phyloP scores from a whole-genome alignment of 2,113 vertebrate genomes.

The Mormyrus iriodes region DNA sequence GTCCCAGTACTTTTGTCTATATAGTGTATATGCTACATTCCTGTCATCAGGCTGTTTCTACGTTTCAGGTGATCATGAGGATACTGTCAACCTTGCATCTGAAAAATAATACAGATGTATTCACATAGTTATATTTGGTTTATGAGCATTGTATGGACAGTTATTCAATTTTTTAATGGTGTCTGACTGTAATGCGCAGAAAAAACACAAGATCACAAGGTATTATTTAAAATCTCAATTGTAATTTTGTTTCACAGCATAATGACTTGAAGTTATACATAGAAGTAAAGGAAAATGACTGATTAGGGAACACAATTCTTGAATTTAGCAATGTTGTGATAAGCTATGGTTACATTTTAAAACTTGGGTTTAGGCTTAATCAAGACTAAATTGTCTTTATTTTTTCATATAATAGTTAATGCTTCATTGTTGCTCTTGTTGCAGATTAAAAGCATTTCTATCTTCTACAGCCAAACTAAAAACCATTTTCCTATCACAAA shows the following conservation, averaged over 20 bases:
- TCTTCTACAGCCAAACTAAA: not conserved
- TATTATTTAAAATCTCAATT: not conserved
- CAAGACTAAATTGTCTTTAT: not conserved
- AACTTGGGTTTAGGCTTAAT: not conserved
- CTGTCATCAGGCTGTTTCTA: not conserved
- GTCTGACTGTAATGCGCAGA: not conserved
- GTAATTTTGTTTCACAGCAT: not conserved
- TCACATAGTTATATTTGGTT: not conserved
- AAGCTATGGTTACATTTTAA: not conserved
- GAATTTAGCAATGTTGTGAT: not conserved
- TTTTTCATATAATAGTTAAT: not conserved
- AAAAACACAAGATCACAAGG: no score
- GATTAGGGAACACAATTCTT: not conserved
- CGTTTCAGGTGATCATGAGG: not conserved
- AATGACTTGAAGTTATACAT: not conserved
- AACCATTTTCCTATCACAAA: conserved; percentile 1
- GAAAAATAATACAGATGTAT: not conserved
- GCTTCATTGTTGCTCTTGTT: conserved; percentile 6
- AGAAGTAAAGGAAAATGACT: not conserved
- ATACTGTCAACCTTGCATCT: not conserved
- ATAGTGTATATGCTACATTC: not conserved
- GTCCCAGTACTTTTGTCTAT: not conserved
- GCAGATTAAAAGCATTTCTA: not conserved
- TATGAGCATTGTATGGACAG: not conserved
- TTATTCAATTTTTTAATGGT: not conserved